These are phyloP conservation scores for Phrynosoma blainvillii DNA, from an alignment of 2,113 vertebrate species.

Conservation along the genomic window DNA sequence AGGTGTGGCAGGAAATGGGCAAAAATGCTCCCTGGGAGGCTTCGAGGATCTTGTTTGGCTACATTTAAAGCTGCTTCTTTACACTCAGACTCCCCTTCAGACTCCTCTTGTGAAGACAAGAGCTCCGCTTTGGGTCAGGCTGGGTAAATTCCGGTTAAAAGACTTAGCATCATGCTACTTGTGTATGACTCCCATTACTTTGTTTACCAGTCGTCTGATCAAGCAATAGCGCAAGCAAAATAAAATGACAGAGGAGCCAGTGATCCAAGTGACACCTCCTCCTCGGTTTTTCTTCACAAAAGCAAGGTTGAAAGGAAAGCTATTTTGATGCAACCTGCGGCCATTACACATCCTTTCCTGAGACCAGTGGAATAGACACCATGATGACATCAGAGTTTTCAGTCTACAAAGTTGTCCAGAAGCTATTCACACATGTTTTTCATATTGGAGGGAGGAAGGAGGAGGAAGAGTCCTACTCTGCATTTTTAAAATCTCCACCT, in stretches of 20 bases:
- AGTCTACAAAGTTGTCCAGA: not conserved
- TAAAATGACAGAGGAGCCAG: not conserved
- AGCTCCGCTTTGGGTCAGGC: no score
- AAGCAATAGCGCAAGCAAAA: not conserved
- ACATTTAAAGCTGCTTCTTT: no score
- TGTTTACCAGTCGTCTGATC: not conserved
- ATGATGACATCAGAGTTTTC: not conserved
- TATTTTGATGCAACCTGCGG: not conserved
- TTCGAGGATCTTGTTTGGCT: not conserved
- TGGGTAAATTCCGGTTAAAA: not conserved
- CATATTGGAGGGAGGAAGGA: constrained; percentile 1
- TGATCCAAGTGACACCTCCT: not conserved
- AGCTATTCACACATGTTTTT: not conserved
- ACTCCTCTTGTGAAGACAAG: not conserved
- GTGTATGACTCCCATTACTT: not conserved
- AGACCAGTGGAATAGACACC: not conserved
- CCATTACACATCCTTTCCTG: constrained; percentile 3
- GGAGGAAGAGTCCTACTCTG: not conserved
- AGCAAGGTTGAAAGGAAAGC: not conserved
- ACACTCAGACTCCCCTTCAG: not conserved
- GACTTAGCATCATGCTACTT: not conserved
- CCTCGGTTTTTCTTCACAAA: not conserved
- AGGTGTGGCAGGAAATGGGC: not conserved
- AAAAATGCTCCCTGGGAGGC: not conserved
- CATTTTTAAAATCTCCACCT: not conserved